Evolutionary conservation across 1,140 invertebrate genomes (phyloP).

Genomic region (Drosophila sechellia): DNA sequence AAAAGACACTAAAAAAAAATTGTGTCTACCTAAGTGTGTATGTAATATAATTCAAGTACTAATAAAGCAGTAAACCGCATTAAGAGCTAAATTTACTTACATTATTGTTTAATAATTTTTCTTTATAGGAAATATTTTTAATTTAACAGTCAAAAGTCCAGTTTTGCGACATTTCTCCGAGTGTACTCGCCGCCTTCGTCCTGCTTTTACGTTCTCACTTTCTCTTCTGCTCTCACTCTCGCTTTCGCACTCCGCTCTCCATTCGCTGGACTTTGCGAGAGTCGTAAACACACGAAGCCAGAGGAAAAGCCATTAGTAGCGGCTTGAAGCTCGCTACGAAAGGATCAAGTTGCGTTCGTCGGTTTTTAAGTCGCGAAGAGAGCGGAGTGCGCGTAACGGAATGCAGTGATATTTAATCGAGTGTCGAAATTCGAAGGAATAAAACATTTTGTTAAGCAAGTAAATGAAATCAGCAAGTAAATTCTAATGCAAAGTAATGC

Average conservation of each 20-base stretch:
- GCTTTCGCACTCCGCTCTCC: background rate
- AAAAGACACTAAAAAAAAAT: slow-evolving; percentile 6
- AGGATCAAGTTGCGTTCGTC: slow-evolving; percentile 51
- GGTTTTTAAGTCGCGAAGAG: slow-evolving; percentile 6
- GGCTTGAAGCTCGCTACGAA: slow-evolving; percentile 60
- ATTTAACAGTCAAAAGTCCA: background rate
- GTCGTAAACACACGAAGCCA: slow-evolving; percentile 26
- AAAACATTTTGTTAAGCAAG: background rate
- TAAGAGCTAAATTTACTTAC: background rate
- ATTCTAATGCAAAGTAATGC: background rate
- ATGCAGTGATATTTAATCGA: slow-evolving; percentile 47
- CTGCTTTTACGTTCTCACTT: slow-evolving; percentile 10
- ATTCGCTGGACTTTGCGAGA: background rate
- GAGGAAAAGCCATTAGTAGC: slow-evolving; percentile 44
- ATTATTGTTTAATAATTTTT: too few relatives aligned
- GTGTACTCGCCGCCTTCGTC: slow-evolving; percentile 21
- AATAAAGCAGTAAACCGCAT: too few relatives aligned
- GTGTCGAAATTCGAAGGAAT: background rate
- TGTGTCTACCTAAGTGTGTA: too few relatives aligned
- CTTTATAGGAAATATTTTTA: too few relatives aligned
- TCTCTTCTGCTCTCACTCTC: slow-evolving; percentile 7
- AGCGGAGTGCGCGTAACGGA: slow-evolving; percentile 50
- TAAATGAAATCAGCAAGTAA: too few relatives aligned
- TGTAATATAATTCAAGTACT: too few relatives aligned
- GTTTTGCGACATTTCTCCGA: background rate